Evolutionary conservation across 2,797 vertebrate species (phyloP), one percentile per base, ranked within the genome.

Genomic region (Sebastiscus albofasciatus): DNA sequence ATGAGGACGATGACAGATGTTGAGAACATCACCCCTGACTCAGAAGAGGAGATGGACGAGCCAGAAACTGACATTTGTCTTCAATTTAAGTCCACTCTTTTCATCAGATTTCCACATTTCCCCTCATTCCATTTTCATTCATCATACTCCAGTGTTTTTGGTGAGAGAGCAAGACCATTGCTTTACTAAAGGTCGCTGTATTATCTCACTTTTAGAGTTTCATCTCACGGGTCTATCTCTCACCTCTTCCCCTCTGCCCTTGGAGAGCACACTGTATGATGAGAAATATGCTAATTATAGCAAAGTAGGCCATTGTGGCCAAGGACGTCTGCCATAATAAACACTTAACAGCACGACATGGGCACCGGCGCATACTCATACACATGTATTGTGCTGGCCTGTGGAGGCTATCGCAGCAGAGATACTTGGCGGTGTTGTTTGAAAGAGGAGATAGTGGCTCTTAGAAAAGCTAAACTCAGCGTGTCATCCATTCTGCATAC

Each of bases 221-320:
- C 72, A 67, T 62, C 18, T 49, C 36, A 22, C 49, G 3, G 46
- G 29, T 59, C n/a, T 74, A 22, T 84, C 69, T 77, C 46, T 66
- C 42, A 34, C 24, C 80, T 72, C 83, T 86, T 72, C 7, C 67
- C 75, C 54, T 46, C 42, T 79, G 61, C 67, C 75, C 82, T 81
- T 72, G 78, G 75, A 83, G 67, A 81, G 82, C 65, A 56, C 0
- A 20, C 67, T 75, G 68, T 75, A 54, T 5, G 85, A 94, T 91
- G 94, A 91, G 87, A 84, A 83, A 82, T 85, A 80, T 77, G 33
- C 87, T 93, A 94, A 93, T 92, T 91, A 91, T 93, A 93, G 90
- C 72, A 72, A 73, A 84, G 67, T 75, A 62, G 59, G 75, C 52
- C 77, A 84, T 58, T 46, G 84, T 77, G 85, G 89, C 67, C 88